phyloP scores from a whole-genome alignment of 1,140 invertebrate species.

The Gonioctena quinquepunctata region DNA sequence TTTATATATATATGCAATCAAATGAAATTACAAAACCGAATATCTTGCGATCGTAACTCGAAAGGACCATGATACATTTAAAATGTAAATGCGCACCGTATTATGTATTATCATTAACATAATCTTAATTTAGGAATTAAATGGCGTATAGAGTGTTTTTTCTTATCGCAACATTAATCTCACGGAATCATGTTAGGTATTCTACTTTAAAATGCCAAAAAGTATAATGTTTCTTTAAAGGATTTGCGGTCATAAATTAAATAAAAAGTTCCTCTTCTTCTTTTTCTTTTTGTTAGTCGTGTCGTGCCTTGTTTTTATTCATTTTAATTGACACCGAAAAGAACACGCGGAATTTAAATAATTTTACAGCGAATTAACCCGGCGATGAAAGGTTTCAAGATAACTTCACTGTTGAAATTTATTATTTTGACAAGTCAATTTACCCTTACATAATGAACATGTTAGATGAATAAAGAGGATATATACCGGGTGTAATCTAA shows the following conservation, averaged over 20 bases:
- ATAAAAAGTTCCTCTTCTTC: background rate
- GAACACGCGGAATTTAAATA: slow-evolving; percentile 13
- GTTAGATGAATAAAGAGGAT: background rate
- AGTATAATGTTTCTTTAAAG: background rate
- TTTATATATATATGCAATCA: too few relatives aligned
- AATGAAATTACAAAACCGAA: too few relatives aligned
- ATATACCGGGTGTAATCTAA: too few relatives aligned
- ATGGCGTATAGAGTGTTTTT: background rate
- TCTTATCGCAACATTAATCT: slow-evolving; percentile 2
- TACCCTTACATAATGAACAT: background rate
- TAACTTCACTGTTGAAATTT: background rate
- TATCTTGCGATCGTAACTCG: too few relatives aligned
- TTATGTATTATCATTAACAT: slow-evolving; percentile 8
- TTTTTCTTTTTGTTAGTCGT: background rate
- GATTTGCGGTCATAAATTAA: background rate
- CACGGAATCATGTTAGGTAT: background rate
- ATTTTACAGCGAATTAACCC: slow-evolving; percentile 7
- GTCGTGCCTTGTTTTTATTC: background rate
- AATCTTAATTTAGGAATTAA: slow-evolving; percentile 5
- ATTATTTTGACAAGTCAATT: background rate
- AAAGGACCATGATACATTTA: background rate
- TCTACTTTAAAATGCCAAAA: background rate
- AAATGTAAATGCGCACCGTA: slow-evolving; percentile 2
- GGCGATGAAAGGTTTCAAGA: slow-evolving; percentile 8
- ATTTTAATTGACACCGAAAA: slow-evolving; percentile 9